Percentiles rank a stretch among this genome's conserved stretches.
phyloP scores from a whole-genome alignment of 64 coral and sea anemone species.

The Cladopsammia gracilis region DNA sequence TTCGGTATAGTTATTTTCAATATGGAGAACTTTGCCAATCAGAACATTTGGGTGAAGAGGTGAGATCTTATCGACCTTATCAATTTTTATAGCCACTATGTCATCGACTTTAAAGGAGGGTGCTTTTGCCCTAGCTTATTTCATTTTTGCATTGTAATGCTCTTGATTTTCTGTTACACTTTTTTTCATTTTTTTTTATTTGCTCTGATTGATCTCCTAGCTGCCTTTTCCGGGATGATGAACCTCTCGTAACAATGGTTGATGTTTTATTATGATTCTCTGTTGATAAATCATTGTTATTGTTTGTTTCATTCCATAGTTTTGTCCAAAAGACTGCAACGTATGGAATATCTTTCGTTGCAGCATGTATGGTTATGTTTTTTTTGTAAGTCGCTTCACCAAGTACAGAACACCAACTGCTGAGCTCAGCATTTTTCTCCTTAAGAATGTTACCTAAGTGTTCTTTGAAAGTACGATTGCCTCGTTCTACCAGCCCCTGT shows the following conservation, averaged over 20 bases:
- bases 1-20: too few species aligned
- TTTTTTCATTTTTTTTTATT: too few species aligned
- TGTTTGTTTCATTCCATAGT: constrained; percentile 42
- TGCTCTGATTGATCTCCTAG: neutral
- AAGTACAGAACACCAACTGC: constrained; percentile 20
- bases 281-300: constrained; percentile 24
- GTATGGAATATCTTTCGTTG: constrained; percentile 28
- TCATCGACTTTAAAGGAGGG: too few species aligned
- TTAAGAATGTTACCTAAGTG: constrained; percentile 27
- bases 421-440: constrained; percentile 32
- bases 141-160: too few species aligned
- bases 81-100: too few species aligned
- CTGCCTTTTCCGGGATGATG: constrained; percentile 21
- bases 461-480: constrained; percentile 58
- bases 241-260: constrained; percentile 11
- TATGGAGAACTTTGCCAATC: too few species aligned
- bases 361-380: constrained; percentile 23
- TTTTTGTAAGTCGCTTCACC: constrained; percentile 20
- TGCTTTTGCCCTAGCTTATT: too few species aligned
- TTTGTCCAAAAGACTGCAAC: neutral
- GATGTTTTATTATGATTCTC: constrained; percentile 9
- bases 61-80: too few species aligned
- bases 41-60: too few species aligned
- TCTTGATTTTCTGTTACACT: neutral
- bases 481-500: constrained; percentile 24